Evolutionary conservation across 2,797 vertebrate species (phyloP).

Genomic region (Adelosebastes latens): DNA sequence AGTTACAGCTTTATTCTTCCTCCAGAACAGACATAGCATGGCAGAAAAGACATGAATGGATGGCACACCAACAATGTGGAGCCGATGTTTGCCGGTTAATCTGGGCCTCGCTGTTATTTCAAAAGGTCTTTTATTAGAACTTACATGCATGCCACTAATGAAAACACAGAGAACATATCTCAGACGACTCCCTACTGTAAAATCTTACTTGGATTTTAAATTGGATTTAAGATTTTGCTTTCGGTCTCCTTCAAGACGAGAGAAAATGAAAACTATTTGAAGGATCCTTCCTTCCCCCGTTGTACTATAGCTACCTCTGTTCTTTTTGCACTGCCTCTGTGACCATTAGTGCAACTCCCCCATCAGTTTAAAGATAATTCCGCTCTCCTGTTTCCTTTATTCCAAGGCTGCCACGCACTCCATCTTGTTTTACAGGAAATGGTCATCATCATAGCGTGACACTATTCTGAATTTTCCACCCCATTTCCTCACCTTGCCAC

Average conservation of each 20-base stretch:
- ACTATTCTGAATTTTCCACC: slow-evolving; percentile 61
- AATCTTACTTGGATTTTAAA: not conserved
- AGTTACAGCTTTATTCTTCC: not conserved
- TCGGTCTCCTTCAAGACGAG: not conserved
- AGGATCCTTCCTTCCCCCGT: not conserved
- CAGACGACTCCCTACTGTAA: not conserved
- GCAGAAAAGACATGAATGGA: not conserved
- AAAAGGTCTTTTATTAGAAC: not conserved
- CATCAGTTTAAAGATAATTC: slow-evolving; percentile 48
- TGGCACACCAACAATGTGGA: not conserved
- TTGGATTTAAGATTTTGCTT: not conserved
- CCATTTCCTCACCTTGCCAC: slow-evolving; percentile 60
- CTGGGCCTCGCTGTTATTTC: not conserved
- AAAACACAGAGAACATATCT: not conserved
- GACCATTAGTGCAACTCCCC: slow-evolving; percentile 43
- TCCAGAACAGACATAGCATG: not conserved
- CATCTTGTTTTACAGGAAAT: slow-evolving; percentile 66
- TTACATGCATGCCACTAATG: not conserved
- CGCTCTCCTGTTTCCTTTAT: slow-evolving; percentile 27
- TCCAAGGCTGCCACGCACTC: slow-evolving; percentile 28
- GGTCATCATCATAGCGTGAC: slow-evolving; percentile 40
- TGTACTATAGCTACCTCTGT: not conserved
- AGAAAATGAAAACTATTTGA: not conserved
- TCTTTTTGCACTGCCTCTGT: slow-evolving; percentile 29
- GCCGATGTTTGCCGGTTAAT: not conserved